Evolutionary conservation across 2,113 vertebrate genomes (phyloP), one percentile per base, ranked within the genome.

Genomic region (Motacilla tschutschensis): DNA sequence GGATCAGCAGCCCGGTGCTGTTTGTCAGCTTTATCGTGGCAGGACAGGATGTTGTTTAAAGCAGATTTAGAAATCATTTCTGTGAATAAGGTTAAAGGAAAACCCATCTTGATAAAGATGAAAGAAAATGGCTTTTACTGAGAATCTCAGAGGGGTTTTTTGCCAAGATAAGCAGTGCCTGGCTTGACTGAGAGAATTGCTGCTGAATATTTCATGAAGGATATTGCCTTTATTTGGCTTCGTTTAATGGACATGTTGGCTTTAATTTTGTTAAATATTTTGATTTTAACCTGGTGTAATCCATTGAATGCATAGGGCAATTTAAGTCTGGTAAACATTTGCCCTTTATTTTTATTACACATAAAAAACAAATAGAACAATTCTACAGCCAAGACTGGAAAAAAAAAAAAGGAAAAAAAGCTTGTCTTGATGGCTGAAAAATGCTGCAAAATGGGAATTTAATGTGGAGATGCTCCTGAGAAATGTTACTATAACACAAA

Each of bases 11-110:
- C 9, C 73, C 19, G 29, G 1, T 50, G 33, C 66, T 81, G 70
- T 92, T 83, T 65, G 59, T 77, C 71, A 64, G 60, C 53, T 91
- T 78, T 64, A 38, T 40, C 19, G 0, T 31, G 60, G 55, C 59
- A 85, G 79, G 54, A 33, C 70, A 55, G 51, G 22, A 20, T 40
- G 38, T 76, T 88, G 75, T 91, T 70, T 21, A 76, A 76, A 88
- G 86, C 51, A 63, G 78, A 73, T 86, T 88, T 73, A 91, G 83
- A 92, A 91, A 93, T 81, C 16, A 18, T 90, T 93, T 84, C 83
- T 84, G 44, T 87, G 88, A 93, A 92, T 44, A 70, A 76, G 67
- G 88, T 86, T 86, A 88, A 92, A 91, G 35, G 58, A 75, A 90
- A 93, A 84, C 86, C 74, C 55, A 70, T n/a, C 64, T 78, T 48